phyloP scores from a whole-genome alignment of 2,113 vertebrate species.

The Thalassarche chlororhynchos region DNA sequence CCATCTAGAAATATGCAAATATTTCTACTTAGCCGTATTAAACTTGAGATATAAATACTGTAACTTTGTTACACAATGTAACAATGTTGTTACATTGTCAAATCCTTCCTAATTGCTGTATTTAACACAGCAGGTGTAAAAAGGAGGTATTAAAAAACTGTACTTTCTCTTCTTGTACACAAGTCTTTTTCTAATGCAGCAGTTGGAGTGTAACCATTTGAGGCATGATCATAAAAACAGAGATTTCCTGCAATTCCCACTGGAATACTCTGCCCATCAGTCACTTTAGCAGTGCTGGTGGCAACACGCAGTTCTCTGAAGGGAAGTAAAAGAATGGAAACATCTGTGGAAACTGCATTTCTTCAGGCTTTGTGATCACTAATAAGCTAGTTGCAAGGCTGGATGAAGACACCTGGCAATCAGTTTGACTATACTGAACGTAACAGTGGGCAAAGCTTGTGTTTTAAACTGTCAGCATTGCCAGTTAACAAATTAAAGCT shows the following conservation, averaged over 20 bases:
- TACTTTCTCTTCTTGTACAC: not conserved
- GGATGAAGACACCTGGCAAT: not conserved
- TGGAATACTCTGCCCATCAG: not conserved
- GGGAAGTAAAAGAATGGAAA: not conserved
- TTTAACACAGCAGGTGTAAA: not conserved
- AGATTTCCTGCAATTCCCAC: not conserved
- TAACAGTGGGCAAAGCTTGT: not conserved
- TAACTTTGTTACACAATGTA: not conserved
- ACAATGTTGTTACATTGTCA: not conserved
- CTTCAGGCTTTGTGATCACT: not conserved
- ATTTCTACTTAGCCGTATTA: not conserved
- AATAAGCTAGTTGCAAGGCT: not conserved
- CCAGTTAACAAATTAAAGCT: not conserved
- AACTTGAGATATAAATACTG: not conserved
- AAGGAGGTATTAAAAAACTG: not conserved
- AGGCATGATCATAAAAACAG: not conserved
- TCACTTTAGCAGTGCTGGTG: not conserved
- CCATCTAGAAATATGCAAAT: not conserved
- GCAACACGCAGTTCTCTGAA: not conserved
- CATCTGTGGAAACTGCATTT: not conserved
- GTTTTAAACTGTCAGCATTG: not conserved
- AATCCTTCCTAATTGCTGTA: not conserved
- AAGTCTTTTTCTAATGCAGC: not conserved
- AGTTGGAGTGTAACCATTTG: not conserved
- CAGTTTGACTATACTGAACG: not conserved